A percentile compares a stretch with the other conserved stretches of the same genome.
Evolutionary conservation across 2,113 vertebrate species (phyloP).

Genomic region (Bombycilla garrulus): DNA sequence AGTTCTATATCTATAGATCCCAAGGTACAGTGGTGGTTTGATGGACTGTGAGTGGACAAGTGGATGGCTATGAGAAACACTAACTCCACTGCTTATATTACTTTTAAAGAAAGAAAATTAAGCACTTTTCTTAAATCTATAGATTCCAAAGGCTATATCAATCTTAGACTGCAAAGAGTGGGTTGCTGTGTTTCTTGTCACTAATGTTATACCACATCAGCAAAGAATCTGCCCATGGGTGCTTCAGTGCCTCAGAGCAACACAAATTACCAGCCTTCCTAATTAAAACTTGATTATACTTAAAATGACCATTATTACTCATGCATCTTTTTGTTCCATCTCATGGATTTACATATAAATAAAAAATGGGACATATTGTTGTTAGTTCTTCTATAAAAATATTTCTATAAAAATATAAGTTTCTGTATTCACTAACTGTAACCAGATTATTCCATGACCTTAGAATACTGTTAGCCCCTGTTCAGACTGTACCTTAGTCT

Average conservation of each 20-base stretch:
- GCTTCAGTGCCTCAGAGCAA: background rate
- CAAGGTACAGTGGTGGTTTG: background rate
- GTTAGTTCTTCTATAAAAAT: background rate
- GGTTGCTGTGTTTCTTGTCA: background rate
- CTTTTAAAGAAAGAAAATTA: background rate
- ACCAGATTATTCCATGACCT: background rate
- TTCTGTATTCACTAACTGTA: background rate
- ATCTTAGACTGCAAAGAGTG: background rate
- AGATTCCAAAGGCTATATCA: background rate
- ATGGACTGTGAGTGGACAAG: background rate
- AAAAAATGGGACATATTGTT: background rate
- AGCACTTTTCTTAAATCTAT: background rate
- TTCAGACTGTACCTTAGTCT: background rate
- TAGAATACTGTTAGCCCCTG: background rate
- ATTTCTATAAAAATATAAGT: background rate
- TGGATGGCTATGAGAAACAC: background rate
- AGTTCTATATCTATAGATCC: background rate
- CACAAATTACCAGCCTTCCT: background rate
- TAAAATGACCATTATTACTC: background rate
- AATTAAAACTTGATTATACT: background rate
- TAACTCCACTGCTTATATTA: background rate
- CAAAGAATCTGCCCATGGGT: rapidly evolving
- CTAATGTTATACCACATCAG: background rate
- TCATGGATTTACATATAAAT: background rate
- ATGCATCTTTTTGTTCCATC: background rate